A percentile compares a stretch with the other conserved stretches of the same genome.
Evolutionary conservation across 2,797 vertebrate species (phyloP).

Genomic region (Mus minutoides): DNA sequence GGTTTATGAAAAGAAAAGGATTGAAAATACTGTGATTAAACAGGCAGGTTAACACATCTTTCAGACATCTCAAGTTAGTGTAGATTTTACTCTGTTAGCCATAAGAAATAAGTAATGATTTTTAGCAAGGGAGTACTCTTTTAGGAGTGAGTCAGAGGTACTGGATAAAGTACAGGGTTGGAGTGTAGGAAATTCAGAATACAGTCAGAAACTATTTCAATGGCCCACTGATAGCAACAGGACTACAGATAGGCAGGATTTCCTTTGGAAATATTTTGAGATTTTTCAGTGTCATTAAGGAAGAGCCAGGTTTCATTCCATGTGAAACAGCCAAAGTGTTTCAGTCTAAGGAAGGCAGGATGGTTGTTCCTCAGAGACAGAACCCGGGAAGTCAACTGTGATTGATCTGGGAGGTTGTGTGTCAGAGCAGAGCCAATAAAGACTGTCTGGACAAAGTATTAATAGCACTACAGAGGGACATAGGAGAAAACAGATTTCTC

Average conservation of each 20-base stretch:
- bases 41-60: neutral
- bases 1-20: slow-evolving; percentile 15
- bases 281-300: neutral
- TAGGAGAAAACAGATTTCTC: neutral
- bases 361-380: too few relatives aligned
- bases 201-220: neutral
- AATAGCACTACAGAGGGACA: neutral
- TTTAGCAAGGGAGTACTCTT: neutral
- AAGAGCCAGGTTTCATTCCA: neutral
- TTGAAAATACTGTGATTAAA: neutral
- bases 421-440: neutral
- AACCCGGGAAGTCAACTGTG: too few relatives aligned
- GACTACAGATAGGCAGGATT: neutral
- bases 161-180: neutral
- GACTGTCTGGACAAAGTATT: neutral
- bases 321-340: neutral
- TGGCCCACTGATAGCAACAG: neutral
- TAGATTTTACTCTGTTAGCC: neutral
- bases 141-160: neutral
- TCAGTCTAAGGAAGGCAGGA: neutral
- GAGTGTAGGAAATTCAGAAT: neutral
- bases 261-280: neutral
- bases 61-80: neutral
- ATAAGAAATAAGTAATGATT: neutral
- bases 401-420: neutral